Evolutionary conservation across 2,888 invertebrate species (phyloP).

Genomic region (Agrenia bidenticulata): DNA sequence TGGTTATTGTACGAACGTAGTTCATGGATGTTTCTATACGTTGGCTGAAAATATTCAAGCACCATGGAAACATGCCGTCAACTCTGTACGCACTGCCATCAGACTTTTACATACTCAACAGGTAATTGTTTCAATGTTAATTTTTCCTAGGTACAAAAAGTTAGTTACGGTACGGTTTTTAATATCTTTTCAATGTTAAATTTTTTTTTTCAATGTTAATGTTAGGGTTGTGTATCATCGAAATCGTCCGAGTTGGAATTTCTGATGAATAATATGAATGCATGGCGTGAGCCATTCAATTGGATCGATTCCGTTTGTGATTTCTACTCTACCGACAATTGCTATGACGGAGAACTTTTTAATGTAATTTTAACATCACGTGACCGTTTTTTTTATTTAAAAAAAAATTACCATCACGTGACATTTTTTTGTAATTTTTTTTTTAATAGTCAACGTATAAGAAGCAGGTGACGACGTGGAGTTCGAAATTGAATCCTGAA

Average conservation of each 20-base stretch:
- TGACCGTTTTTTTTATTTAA: no score
- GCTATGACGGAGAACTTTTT: neutral
- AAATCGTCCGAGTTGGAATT: slow-evolving; percentile 19
- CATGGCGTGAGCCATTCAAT: slow-evolving; percentile 37
- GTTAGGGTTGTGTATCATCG: slow-evolving; percentile 8
- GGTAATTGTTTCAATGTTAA: no score
- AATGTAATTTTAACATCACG: neutral
- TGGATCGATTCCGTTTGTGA: slow-evolving; percentile 14
- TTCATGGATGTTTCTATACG: slow-evolving; percentile 23
- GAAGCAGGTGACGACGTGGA: no score
- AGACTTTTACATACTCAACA: slow-evolving; percentile 22
- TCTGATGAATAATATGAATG: slow-evolving; percentile 30
- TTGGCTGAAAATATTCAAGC: slow-evolving; percentile 22
- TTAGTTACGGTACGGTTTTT: no score
- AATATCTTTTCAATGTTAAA: no score
- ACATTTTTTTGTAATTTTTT: neutral
- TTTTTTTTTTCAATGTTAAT: no score
- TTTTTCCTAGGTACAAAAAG: no score
- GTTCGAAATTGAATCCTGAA: no score
- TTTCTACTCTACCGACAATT: neutral
- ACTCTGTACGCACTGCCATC: slow-evolving; percentile 27
- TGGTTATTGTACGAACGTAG: slow-evolving; percentile 10
- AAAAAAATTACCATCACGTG: no score
- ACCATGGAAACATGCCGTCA: slow-evolving; percentile 34
- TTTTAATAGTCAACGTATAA: no score